phyloP scores from a whole-genome alignment of 2,888 invertebrate genomes.

The Eupeodes latifasciatus region DNA sequence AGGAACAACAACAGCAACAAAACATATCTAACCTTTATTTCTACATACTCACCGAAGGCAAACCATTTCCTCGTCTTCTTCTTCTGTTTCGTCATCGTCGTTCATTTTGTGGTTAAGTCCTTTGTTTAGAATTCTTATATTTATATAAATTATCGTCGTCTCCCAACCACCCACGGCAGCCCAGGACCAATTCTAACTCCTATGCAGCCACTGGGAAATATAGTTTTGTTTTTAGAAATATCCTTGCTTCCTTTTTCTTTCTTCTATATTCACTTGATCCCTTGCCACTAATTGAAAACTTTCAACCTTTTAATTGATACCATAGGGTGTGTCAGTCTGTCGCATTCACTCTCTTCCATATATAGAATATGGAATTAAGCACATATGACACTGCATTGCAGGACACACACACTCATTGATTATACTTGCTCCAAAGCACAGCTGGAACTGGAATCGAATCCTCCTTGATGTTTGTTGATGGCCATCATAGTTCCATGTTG shows the following conservation, averaged over 20 bases:
- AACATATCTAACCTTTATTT: constrained; percentile 5
- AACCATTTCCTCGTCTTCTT: constrained; percentile 67
- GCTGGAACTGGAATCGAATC: constrained; percentile 35
- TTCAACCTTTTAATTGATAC: constrained; percentile 71
- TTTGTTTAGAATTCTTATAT: constrained; percentile 33
- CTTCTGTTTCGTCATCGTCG: constrained; percentile 61
- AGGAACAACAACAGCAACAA: constrained; percentile 28
- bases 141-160: constrained; percentile 18
- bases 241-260: constrained; percentile 41
- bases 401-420: constrained; percentile 8
- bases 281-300: constrained; percentile 68
- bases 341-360: constrained; percentile 14
- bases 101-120: constrained; percentile 49
- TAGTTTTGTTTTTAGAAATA: constrained; percentile 43
- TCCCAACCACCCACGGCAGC: not conserved
- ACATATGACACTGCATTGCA: constrained; percentile 47
- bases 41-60: constrained; percentile 66
- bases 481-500: constrained; percentile 40
- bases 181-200: not conserved
- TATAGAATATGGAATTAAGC: constrained; percentile 1
- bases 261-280: constrained; percentile 55
- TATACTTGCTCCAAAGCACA: constrained; percentile 30
- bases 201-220: too few species aligned
- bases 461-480: constrained; percentile 34
- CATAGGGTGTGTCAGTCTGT: constrained; percentile 55